Percentiles rank a stretch among this genome's conserved stretches.
Conservation (phyloP, 2,113 vertebrate species). For the Columba livia region DNA sequence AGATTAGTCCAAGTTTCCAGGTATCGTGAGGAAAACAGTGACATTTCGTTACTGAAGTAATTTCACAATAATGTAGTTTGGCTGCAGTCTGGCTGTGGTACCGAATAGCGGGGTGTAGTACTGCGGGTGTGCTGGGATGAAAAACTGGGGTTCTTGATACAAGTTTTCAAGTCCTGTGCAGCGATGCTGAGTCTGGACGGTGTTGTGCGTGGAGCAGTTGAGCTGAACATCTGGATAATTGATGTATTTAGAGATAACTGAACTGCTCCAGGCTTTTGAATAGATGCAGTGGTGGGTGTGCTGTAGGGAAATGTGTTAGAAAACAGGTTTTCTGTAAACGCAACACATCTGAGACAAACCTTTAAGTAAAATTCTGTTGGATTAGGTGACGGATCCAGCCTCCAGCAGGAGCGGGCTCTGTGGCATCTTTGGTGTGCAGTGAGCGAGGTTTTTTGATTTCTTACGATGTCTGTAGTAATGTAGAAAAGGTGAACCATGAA, state of each 20-base stretch:
- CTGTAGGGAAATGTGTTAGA: neutral
- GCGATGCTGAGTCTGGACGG: neutral
- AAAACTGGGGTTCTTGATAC: neutral
- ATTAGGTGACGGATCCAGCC: neutral
- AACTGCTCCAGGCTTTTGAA: neutral
- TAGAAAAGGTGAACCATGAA: conserved; percentile 50
- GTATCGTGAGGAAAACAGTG: neutral
- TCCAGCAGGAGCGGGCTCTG: neutral
- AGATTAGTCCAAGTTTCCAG: neutral
- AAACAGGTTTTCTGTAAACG: neutral
- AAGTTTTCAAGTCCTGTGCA: neutral
- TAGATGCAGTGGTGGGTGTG: neutral
- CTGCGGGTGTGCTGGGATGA: neutral
- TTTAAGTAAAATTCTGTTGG: neutral
- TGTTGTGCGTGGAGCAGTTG: neutral
- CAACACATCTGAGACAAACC: neutral
- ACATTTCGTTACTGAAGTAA: neutral
- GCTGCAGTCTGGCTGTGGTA: neutral
- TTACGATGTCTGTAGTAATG: neutral
- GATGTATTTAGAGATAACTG: neutral
- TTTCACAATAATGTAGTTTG: neutral
- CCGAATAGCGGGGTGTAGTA: neutral
- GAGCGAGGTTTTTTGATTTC: neutral
- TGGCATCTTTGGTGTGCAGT: rapidly evolving
- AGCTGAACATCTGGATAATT: neutral